Evolutionary conservation across 2,888 invertebrate species (phyloP), one percentile per base, ranked within the genome.

Genomic region (Tenthredo livida): DNA sequence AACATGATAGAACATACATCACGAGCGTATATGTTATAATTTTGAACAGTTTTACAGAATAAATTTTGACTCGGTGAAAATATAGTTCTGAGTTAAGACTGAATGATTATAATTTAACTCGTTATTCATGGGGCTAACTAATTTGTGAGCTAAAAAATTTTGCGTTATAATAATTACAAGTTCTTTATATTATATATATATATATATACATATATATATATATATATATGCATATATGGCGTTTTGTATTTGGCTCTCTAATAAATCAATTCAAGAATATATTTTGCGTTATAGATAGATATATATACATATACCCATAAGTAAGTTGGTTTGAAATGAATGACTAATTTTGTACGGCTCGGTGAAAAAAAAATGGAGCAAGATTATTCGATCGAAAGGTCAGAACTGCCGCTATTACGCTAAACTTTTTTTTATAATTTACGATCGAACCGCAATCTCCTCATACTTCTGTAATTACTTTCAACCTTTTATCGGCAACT

Each of bases 331-430:
- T n/a, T 33, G 10, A 25, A 73, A 40, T 29, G 43, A 73, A 43
- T 73, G 2, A n/a, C 72, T 43, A 73, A 73, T 43, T 73, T 73
- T n/a, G 15, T 33, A 50, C 17, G 77, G 17, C 54, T 54, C 17
- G 15, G 12, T 54, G 54, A 70, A 70, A 54, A 70, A 33, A 33
- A 77, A 77, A 50, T 77, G 77, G 47, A 77, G 77, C 54, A 77
- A 54, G 54, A 17, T 50, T 29, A 17, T 50, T 50, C 29, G 50
- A 77, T 54, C 33, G 29, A 77, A 50, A 77, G 29, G 47, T 77
- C 47, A 77, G 47, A 77, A 54, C 25, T 77, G 77, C 29, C 9
- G 47, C 77, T 77, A 77, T 77, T 77, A 77, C 77, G 77, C 17
- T 47, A 9, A 29, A 77, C 25, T 50, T 77, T 73, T 73, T 77